Conservation (phyloP, 2,888 invertebrate species). For the Thymelicus sylvestris region DNA sequence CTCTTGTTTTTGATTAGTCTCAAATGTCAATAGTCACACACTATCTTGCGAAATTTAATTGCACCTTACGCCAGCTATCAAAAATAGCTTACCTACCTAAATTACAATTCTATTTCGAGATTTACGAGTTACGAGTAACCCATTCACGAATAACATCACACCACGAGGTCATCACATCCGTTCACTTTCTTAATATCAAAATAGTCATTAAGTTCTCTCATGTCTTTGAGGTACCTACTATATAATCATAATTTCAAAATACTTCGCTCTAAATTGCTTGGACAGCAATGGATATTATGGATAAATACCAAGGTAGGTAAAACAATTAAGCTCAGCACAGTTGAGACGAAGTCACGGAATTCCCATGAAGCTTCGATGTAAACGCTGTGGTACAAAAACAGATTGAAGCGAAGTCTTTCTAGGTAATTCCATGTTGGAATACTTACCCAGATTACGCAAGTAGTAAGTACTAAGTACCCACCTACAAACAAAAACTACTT, state of each 20-base stretch:
- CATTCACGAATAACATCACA: constrained; percentile 51
- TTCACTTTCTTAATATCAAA: constrained; percentile 55
- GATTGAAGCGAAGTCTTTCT: constrained; percentile 16
- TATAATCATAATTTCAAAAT: constrained; percentile 39
- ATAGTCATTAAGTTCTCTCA: constrained; percentile 42
- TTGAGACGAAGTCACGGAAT: constrained; percentile 26
- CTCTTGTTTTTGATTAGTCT: not conserved
- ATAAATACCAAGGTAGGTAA: constrained; percentile 6
- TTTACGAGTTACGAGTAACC: constrained; percentile 25
- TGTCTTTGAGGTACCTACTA: constrained; percentile 27
- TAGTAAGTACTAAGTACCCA: not conserved
- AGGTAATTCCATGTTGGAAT: constrained; percentile 28
- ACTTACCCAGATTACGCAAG: constrained; percentile 32
- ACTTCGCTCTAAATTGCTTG: not conserved
- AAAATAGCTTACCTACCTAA: constrained; percentile 6
- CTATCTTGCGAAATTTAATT: not conserved
- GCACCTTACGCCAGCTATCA: constrained; percentile 10
- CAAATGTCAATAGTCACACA: not conserved
- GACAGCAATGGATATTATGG: not conserved
- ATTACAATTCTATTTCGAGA: not conserved
- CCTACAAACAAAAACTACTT: constrained; percentile 21
- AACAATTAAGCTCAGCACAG: constrained; percentile 18
- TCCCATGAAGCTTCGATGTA: constrained; percentile 22
- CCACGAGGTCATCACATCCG: constrained; percentile 61
- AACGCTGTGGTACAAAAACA: constrained; percentile 14